Evolutionary conservation across 2,888 invertebrate genomes (phyloP), one percentile per base, ranked within the genome.

Genomic region (Perdita meconis): DNA sequence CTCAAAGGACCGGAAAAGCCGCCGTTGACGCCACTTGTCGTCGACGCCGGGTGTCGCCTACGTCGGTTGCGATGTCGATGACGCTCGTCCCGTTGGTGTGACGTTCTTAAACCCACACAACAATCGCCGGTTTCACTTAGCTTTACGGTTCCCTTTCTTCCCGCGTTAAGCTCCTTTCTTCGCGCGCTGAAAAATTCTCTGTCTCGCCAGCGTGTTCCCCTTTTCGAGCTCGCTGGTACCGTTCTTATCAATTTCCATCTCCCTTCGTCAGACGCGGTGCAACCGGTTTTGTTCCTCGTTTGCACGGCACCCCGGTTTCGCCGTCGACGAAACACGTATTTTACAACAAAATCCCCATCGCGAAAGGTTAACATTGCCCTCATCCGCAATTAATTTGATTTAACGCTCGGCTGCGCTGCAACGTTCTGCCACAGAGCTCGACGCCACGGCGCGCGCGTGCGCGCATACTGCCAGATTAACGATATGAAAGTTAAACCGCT

Each of bases 1-100:
- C 67, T 70, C 74, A 78, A 75, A 81, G 78, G 71, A 44, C 53
- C 81, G 74, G 73, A 78, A 81, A 81, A 80, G 74, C 53, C 78
- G 73, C 53, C 51, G 69, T 66, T 79, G 73, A 56, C 65, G 73
- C 73, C 78, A 79, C 80, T 80, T 67, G 65, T 71, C 68, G 74
- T 61, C 73, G 63, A 65, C 65, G 75, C 57, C 69, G 75, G n/a
- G 47, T 64, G 69, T 40, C 30, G 60, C 24, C 68, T 47, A 26
- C 74, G 65, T 65, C 66, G 73, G 65, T 56, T 63, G 65, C 60
- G 68, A 78, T 63, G 79, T 72, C 65, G 65, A 72, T 64, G 75
- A 72, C 40, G 66, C 65, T 59, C 44, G 53, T 68, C 78, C 65
- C 26, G 24, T 30, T 36, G 55, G 66, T 50, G 64, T 65, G 68